These are phyloP conservation scores for Sarcoramphus papa DNA, from an alignment of 2,797 vertebrate genomes.

Conservation along the genomic window DNA sequence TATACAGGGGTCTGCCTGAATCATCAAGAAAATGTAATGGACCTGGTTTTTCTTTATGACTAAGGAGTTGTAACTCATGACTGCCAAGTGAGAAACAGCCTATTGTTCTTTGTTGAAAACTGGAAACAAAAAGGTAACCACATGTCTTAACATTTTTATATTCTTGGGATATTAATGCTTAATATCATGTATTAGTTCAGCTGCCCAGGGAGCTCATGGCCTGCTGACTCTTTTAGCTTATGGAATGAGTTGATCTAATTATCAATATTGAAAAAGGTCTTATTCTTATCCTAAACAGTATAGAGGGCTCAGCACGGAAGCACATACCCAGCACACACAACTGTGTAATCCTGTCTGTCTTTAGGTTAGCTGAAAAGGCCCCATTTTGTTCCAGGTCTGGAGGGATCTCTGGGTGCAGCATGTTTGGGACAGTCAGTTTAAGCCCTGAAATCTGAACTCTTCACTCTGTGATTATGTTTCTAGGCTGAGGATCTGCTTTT, in stretches of 20 bases:
- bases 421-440: neutral
- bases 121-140: neutral
- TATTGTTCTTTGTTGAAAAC: neutral
- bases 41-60: neutral
- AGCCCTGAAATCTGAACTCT: neutral
- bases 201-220: neutral
- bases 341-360: neutral
- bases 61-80: neutral
- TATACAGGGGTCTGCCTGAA: neutral
- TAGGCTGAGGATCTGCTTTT: neutral
- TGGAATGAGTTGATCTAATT: neutral
- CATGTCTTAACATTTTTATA: neutral
- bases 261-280: neutral
- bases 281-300: neutral
- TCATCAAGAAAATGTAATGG: neutral
- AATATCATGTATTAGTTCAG: neutral
- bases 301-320: neutral
- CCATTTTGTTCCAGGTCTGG: neutral
- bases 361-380: neutral
- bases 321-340: accelerated
- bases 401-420: neutral
- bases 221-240: neutral
- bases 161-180: neutral
- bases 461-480: neutral
- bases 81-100: neutral